phyloP scores from a whole-genome alignment of 1,140 invertebrate genomes.

The Apolygus lucorum region DNA sequence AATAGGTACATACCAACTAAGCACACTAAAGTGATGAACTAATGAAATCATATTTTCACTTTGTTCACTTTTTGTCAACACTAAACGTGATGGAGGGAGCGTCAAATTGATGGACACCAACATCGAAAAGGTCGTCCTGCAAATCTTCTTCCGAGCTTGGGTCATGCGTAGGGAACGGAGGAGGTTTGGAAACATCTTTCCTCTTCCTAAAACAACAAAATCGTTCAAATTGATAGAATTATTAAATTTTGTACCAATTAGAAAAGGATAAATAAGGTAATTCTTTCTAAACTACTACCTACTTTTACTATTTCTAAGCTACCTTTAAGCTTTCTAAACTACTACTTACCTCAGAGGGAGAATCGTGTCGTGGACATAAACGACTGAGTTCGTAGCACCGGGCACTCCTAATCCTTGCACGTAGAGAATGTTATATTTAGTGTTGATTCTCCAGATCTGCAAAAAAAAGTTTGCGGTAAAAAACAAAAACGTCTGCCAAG shows the following conservation, averaged over 20 bases:
- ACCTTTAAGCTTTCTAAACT: background rate
- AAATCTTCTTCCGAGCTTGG: constrained; percentile 47
- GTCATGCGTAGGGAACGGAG: constrained; percentile 72
- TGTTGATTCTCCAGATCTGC: constrained; percentile 82
- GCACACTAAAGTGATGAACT: too few relatives aligned
- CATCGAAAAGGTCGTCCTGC: constrained; percentile 61
- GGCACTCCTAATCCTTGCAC: constrained; percentile 70
- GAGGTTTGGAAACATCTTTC: constrained; percentile 46
- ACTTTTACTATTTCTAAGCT: background rate
- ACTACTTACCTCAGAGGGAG: constrained; percentile 45
- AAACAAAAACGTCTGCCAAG: too few relatives aligned
- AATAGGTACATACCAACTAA: too few relatives aligned
- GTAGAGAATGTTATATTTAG: constrained; percentile 87
- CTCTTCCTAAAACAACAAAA: constrained; percentile 38
- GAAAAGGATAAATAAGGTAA: too few relatives aligned
- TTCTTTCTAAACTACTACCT: too few relatives aligned
- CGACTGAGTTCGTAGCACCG: constrained; percentile 68
- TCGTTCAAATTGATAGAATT: constrained; percentile 14
- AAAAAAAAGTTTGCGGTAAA: too few relatives aligned
- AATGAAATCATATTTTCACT: too few relatives aligned
- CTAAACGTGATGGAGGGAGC: constrained; percentile 58
- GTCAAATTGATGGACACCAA: constrained; percentile 59
- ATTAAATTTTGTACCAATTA: constrained; percentile 5
- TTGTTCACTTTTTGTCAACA: too few relatives aligned
- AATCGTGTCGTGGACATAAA: constrained; percentile 73